phyloP scores from a whole-genome alignment of 2,888 invertebrate genomes.

The Drosophila melanosoma region DNA sequence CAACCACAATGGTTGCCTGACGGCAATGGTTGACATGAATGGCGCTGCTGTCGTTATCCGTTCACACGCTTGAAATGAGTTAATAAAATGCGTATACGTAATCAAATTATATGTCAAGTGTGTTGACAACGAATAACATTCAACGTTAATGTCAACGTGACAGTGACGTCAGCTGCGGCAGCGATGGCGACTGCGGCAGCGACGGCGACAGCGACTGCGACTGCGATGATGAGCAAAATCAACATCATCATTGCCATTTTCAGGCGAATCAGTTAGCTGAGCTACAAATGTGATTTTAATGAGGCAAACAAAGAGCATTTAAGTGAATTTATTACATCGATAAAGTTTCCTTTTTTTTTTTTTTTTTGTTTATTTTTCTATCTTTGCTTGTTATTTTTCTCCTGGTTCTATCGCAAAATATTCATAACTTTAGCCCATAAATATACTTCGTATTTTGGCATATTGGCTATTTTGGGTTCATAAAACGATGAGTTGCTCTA shows the following conservation, averaged over 20 bases:
- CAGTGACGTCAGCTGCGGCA: conserved; percentile 14
- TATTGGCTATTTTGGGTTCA: not conserved
- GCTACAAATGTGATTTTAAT: conserved; percentile 76
- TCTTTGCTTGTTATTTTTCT: not conserved
- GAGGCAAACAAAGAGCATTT: conserved; percentile 79
- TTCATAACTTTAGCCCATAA: conserved; percentile 1
- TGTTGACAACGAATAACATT: conserved; percentile 80
- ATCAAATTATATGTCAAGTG: conserved; percentile 82
- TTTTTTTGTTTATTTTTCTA: conserved; percentile 4
- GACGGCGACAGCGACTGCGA: conserved; percentile 20
- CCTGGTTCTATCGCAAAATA: conserved; percentile 2
- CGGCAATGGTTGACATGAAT: not conserved
- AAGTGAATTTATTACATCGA: conserved; percentile 71
- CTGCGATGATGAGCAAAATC: conserved; percentile 25
- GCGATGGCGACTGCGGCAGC: conserved; percentile 4
- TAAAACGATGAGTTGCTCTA: not conserved
- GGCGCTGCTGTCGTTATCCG: conserved; percentile 42
- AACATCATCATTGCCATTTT: conserved; percentile 47
- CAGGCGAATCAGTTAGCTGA: conserved; percentile 45
- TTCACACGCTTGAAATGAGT: conserved; percentile 72
- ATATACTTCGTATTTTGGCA: not conserved
- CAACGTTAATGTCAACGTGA: conserved; percentile 74
- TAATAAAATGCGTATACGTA: conserved; percentile 80
- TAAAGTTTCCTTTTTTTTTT: conserved; percentile 35
- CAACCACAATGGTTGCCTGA: conserved; percentile 6